Conservation (phyloP, 2,797 vertebrate genomes). For the Urosaurus nigricauda region DNA sequence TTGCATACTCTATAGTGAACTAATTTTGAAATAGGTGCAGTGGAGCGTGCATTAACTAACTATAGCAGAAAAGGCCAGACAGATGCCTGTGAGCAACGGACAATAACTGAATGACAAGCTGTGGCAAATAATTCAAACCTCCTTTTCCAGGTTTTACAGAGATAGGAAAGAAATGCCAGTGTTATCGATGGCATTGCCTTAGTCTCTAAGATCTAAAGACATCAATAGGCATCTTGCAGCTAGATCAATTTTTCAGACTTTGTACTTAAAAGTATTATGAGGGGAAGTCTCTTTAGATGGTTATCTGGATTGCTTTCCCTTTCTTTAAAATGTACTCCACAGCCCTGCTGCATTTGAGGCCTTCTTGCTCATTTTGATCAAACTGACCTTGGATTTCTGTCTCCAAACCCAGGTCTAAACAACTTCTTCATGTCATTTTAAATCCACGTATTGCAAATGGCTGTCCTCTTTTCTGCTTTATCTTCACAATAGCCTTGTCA, state of each 20-base stretch:
- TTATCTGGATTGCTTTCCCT: background rate
- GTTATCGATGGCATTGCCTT: background rate
- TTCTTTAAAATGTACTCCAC: background rate
- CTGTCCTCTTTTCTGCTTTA: no score
- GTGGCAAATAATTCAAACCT: constrained; percentile 41
- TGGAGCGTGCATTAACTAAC: constrained; percentile 64
- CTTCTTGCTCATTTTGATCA: background rate
- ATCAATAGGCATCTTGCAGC: background rate
- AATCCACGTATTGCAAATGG: no score
- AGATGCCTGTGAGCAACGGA: constrained; percentile 20
- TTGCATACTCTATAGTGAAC: constrained; percentile 59
- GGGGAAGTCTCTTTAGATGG: background rate
- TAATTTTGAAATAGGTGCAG: constrained; percentile 66
- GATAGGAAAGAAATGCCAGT: background rate
- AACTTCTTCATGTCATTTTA: background rate
- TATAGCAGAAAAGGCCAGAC: constrained; percentile 45
- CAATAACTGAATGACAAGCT: constrained; percentile 36
- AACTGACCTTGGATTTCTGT: background rate
- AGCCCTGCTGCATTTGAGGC: background rate
- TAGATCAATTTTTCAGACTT: background rate
- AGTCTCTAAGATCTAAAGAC: background rate
- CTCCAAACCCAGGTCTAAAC: background rate
- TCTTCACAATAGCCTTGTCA: no score
- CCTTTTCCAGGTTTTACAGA: constrained; percentile 26
- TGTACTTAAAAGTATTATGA: background rate